Evolutionary conservation across 2,797 vertebrate genomes (phyloP), one percentile per base, ranked within the genome.

Genomic region (Leptodactylus fallax): DNA sequence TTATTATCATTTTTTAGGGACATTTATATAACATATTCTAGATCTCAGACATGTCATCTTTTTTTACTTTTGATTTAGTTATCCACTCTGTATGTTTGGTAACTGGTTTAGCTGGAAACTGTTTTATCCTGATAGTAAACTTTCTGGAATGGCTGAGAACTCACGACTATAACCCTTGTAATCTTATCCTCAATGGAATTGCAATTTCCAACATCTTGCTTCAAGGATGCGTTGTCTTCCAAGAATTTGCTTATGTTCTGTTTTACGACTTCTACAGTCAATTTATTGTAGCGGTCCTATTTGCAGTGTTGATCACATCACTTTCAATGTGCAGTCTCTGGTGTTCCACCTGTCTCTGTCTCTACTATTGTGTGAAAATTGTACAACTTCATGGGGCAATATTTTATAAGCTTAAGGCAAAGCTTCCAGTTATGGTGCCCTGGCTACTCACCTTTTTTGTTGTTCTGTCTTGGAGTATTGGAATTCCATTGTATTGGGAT

Each of bases 51-150:
- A 87, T 10, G 16, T 27, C 1, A 16, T 36, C 19, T 87, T 14
- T 87, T 72, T 56, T n/a, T 81, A 10, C 1, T 74, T 3, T 47
- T 9, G 14, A 51, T 77, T 7, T 87, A n/a, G 4, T 27, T 45
- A 14, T 83, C 8, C 86, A 87, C 9, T 1, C 11, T n/a, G 9
- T 74, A 65, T 63, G 76, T 83, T 10, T 87, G 53, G 23, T 67
- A 7, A 51, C 78, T 23, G 91, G 92, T 2, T 74, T 87, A 13
- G 74, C 89, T 47, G 76, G 27, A 78, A 92, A 90, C 1, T 17
- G 60, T 7, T 92, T 93, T 86, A 92, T 93, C 79, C 47, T 90
- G 85, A 69, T 56, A 17, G 84, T 91, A 71, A 90, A 90, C 51
- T 76, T 90, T 23, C 0, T 89, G 82, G 90, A 92, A 0, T 3